These are phyloP conservation scores for Recurvirostra avosetta DNA, from an alignment of 2,113 vertebrate genomes.

Conservation along the genomic window DNA sequence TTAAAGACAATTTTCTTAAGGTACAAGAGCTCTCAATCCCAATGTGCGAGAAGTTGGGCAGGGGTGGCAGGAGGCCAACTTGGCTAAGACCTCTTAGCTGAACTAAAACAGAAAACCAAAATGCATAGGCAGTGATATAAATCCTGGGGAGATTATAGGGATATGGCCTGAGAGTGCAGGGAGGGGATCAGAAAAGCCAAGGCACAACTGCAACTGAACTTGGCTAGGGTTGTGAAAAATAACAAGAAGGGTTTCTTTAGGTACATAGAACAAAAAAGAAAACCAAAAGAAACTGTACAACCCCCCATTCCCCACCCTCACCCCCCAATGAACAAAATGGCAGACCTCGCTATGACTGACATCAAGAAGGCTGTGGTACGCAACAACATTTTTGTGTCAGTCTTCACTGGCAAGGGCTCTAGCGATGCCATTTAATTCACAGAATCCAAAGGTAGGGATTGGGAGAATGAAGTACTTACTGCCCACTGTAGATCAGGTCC, in stretches of 20 bases:
- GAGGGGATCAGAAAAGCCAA: neutral
- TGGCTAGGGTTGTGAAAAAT: neutral
- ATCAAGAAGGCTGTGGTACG: neutral
- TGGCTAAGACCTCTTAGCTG: neutral
- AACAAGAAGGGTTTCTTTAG: neutral
- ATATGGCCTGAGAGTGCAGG: neutral
- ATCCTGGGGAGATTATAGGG: neutral
- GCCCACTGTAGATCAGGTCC: neutral
- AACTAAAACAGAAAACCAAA: neutral
- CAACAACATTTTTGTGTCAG: neutral
- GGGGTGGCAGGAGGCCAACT: neutral
- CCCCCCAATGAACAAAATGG: fast-evolving
- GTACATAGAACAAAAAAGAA: neutral
- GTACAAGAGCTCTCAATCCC: neutral
- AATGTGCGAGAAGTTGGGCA: neutral
- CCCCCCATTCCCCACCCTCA: too few species aligned
- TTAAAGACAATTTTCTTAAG: neutral
- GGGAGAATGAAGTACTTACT: neutral
- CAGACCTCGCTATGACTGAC: neutral
- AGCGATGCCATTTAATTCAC: too few species aligned
- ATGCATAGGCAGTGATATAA: neutral
- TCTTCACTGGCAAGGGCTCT: neutral
- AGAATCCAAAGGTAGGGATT: neutral
- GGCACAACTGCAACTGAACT: neutral
- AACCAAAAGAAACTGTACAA: neutral